A percentile compares a stretch with the other conserved stretches of the same genome.
Evolutionary conservation across 2,888 invertebrate genomes (phyloP).

Genomic region (Drosophila multiciliata): DNA sequence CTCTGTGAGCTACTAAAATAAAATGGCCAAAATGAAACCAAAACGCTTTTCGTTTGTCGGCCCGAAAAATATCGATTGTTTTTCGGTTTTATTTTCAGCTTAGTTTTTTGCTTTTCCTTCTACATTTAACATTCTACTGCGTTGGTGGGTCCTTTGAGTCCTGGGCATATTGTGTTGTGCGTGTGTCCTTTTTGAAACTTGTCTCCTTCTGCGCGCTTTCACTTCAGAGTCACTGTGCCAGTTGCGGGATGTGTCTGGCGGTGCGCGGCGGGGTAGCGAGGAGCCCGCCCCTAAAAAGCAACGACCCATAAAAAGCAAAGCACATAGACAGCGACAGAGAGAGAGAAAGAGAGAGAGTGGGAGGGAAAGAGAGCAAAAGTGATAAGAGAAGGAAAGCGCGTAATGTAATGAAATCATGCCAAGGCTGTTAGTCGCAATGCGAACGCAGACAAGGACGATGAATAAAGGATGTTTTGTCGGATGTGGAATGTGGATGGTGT

Average conservation of each 20-base stretch:
- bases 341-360: too few relatives aligned
- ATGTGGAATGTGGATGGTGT: constrained; percentile 4
- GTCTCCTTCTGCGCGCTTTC: constrained; percentile 45
- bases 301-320: constrained; percentile 64
- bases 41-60: constrained; percentile 28
- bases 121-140: neutral
- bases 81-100: neutral
- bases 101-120: neutral
- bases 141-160: neutral
- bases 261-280: constrained; percentile 57
- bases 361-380: neutral
- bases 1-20: constrained; percentile 39
- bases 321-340: neutral
- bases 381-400: constrained; percentile 39
- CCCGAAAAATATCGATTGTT: constrained; percentile 71
- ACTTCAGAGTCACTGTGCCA: constrained; percentile 7
- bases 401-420: constrained; percentile 78
- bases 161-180: constrained; percentile 51
- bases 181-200: constrained; percentile 53
- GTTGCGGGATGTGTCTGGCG: constrained; percentile 72
- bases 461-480: neutral
- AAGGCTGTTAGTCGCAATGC: constrained; percentile 62
- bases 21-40: constrained; percentile 30
- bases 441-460: constrained; percentile 36
- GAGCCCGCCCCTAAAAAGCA: constrained; percentile 29